These are phyloP conservation scores for Ephestia elutella DNA, from an alignment of 1,140 invertebrate genomes.

Conservation along the genomic window DNA sequence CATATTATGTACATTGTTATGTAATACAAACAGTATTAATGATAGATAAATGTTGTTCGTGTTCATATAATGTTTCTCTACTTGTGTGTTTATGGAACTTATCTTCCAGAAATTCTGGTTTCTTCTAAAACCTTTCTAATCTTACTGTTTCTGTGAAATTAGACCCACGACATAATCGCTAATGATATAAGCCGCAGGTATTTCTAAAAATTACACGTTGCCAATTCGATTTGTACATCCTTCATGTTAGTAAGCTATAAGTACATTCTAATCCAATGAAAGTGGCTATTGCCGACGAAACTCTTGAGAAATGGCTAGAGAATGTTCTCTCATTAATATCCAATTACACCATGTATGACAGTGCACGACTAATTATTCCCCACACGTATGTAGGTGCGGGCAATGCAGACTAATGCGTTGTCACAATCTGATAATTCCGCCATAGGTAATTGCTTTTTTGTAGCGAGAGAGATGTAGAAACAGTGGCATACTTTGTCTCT, in stretches of 20 bases:
- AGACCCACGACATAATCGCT: no score
- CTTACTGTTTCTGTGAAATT: no score
- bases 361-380: constrained; percentile 7
- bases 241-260: background rate
- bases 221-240: no score
- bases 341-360: constrained; percentile 21
- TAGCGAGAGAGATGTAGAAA: constrained; percentile 3
- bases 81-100: no score
- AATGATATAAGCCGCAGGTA: background rate
- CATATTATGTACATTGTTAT: background rate
- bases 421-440: background rate
- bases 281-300: constrained; percentile 11
- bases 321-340: constrained; percentile 28
- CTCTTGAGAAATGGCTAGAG: constrained; percentile 17
- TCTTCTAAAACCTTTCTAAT: no score
- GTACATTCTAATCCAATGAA: constrained; percentile 16
- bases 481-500: background rate
- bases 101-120: no score
- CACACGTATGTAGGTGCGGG: background rate
- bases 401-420: background rate
- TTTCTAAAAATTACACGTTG: background rate
- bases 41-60: no score
- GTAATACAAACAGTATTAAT: no score
- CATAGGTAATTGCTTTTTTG: background rate
- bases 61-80: no score